Base-by-base conservation (phyloP, 2,888 invertebrate genomes). In the Mythimna albipuncta region DNA sequence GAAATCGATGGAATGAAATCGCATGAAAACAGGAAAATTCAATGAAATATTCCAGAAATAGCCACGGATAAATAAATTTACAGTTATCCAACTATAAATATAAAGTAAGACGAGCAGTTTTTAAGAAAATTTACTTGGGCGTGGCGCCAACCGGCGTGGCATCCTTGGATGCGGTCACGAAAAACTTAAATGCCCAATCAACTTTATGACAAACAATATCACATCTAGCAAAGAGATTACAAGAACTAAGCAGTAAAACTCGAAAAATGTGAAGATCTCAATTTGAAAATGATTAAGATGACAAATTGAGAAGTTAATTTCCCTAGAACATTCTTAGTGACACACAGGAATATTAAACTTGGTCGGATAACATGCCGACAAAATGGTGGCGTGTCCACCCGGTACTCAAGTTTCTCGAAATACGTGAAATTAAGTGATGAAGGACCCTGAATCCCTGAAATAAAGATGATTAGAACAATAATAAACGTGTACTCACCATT, bases 361-460 rank as follows among this genome's bases (percentile, higher is more conserved):
- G 84, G 85, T 72, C 87, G 86, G 80, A n/a, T 85, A 70, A 70
- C 70, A 85, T 69, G 90, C 92, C 90, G 93, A 94, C 94, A 95
- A 95, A 91, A 96, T 96, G 95, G 95, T 92, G 94, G 93, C 92
- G 85, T 90, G 89, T 82, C 90, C 90, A 90, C 82, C 92, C 91
- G 92, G 93, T 86, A 90, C 87, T 87, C 87, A 77, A 44, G 67
- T 74, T 77, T 62, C 64, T 44, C 38, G 61, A 81, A 87, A 82
- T 76, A 66, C 57, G 41, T 41, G 76, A 85, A 79, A 72, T 63
- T 77, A 74, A 61, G 2, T 21, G 52, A 41, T 55, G 35, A 59
- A 69, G 19, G 10, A 38, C 57, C 13, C 54, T 63, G 69, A 81
- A 75, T 68, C 61, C 38, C 55, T 64, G 47, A 73, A 81, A 82